Conservation (phyloP, 2,113 vertebrate species). For the Phaethon lepturus region DNA sequence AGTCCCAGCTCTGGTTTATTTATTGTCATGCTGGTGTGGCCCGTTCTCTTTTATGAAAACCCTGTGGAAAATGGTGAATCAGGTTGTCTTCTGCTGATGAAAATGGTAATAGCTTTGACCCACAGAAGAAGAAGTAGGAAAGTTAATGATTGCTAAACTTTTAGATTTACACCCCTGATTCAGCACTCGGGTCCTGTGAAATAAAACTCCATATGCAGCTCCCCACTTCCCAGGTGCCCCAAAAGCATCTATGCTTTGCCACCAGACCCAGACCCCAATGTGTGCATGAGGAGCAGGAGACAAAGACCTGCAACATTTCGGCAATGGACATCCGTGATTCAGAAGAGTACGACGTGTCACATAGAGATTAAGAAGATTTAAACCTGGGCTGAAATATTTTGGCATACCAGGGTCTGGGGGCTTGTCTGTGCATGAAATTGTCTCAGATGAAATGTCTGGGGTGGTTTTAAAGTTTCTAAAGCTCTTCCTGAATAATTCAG, state of each 20-base stretch:
- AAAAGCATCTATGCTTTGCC: not conserved
- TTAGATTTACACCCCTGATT: not conserved
- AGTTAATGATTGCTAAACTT: not conserved
- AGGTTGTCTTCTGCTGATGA: not conserved
- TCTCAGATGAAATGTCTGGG: not conserved
- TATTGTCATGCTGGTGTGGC: not conserved
- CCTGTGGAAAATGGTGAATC: not conserved
- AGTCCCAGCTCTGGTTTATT: not conserved
- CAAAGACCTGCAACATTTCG: not conserved
- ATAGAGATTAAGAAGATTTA: not conserved
- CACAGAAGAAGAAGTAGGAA: not conserved
- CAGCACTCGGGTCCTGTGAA: not conserved
- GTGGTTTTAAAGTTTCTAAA: not conserved
- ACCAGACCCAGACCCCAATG: too few relatives aligned
- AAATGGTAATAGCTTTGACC: not conserved
- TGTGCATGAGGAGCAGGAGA: not conserved
- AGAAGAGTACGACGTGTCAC: not conserved
- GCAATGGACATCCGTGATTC: not conserved
- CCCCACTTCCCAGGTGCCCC: not conserved
- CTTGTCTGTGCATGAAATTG: not conserved
- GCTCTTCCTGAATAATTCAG: not conserved
- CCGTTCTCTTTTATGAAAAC: not conserved
- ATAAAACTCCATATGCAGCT: not conserved
- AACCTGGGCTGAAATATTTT: not conserved
- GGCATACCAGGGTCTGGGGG: not conserved